Evolutionary conservation across 2,797 vertebrate genomes (phyloP).

Genomic region (Delichon dasypus): DNA sequence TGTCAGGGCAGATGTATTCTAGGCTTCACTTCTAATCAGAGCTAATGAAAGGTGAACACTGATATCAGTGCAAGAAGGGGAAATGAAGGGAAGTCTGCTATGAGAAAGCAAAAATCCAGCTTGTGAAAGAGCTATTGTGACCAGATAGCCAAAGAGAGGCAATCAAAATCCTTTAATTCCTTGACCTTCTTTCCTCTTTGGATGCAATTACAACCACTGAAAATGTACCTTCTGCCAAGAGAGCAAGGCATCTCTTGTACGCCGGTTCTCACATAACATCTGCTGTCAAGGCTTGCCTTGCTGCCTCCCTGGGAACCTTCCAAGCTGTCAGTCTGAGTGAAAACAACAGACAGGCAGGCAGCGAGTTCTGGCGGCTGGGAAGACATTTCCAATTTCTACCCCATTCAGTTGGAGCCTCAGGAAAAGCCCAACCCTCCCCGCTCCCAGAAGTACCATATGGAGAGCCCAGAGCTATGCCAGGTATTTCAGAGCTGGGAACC

Average conservation of each 20-base stretch:
- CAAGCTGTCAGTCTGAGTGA: conserved; percentile 50
- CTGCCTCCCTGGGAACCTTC: conserved; percentile 51
- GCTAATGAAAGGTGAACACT: background rate
- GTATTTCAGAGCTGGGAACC: conserved; percentile 19
- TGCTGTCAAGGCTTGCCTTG: conserved; percentile 44
- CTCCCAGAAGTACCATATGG: conserved; percentile 35
- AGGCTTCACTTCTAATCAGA: background rate
- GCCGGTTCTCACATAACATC: conserved; percentile 45
- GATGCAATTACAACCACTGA: conserved; percentile 26
- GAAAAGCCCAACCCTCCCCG: background rate
- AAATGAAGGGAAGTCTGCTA: background rate
- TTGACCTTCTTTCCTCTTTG: conserved; percentile 10
- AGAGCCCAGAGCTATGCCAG: conserved; percentile 36
- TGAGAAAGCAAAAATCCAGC: background rate
- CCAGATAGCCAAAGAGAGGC: background rate
- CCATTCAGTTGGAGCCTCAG: background rate
- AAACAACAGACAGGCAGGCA: conserved; percentile 48
- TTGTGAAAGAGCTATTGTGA: background rate
- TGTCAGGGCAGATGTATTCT: background rate
- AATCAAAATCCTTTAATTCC: conserved; percentile 3
- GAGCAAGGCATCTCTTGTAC: conserved; percentile 4
- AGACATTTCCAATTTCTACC: conserved; percentile 14
- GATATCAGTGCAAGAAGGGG: background rate
- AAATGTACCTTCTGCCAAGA: conserved; percentile 40
- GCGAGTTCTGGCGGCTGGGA: background rate